Evolutionary conservation across 2,113 vertebrate species (phyloP).

Genomic region (Scortum barcoo): DNA sequence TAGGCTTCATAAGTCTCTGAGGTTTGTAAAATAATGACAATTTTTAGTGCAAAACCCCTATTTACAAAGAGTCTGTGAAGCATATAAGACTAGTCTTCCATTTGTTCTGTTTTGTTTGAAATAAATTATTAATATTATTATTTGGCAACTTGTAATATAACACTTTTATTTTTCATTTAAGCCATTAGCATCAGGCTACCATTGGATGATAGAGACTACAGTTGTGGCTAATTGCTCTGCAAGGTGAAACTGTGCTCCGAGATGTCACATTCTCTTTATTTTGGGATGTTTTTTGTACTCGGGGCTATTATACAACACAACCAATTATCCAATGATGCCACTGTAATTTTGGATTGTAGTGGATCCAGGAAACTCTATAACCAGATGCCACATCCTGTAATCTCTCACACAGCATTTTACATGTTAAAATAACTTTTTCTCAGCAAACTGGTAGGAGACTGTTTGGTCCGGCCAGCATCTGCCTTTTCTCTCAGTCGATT

Average conservation of each 20-base stretch:
- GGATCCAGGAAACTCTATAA: background rate
- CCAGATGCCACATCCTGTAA: background rate
- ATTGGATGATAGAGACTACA: background rate
- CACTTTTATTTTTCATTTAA: background rate
- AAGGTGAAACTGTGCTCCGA: background rate
- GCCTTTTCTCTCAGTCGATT: too few relatives aligned
- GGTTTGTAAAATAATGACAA: slow-evolving; percentile 25
- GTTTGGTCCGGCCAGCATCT: too few relatives aligned
- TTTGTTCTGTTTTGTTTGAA: slow-evolving; percentile 12
- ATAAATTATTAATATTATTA: slow-evolving; percentile 1
- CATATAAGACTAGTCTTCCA: background rate
- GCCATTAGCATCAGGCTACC: background rate
- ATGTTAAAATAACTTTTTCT: background rate
- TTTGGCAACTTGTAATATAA: background rate
- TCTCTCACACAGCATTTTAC: background rate
- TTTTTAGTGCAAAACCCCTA: slow-evolving; percentile 7
- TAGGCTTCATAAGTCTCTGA: slow-evolving; percentile 2
- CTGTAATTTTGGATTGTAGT: background rate
- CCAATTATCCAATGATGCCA: background rate
- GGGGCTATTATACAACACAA: background rate
- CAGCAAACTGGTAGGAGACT: too few relatives aligned
- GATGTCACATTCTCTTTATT: background rate
- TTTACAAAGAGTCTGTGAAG: background rate
- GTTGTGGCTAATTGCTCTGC: background rate
- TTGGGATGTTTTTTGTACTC: background rate